phyloP scores from a whole-genome alignment of 2,113 vertebrate genomes.

The Promerops cafer region DNA sequence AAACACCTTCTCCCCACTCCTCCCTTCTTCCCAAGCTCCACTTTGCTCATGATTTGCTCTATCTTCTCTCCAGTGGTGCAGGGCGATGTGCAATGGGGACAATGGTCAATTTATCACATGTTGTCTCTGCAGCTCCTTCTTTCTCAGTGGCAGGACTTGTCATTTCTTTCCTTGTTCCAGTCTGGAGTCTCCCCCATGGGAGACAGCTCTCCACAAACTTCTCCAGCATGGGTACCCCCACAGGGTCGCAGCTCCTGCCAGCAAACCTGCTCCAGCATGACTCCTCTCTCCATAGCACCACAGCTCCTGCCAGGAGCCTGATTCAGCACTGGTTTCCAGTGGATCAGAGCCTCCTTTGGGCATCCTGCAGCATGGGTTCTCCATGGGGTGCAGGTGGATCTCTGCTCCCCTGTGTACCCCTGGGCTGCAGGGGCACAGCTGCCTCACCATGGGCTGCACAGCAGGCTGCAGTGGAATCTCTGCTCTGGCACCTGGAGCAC shows the following conservation, averaged over 20 bases:
- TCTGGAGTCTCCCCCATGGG: neutral
- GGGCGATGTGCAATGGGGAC: neutral
- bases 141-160: neutral
- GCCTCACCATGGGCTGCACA: neutral
- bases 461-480: neutral
- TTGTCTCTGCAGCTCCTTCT: neutral
- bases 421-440: neutral
- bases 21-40: neutral
- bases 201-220: neutral
- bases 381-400: no score
- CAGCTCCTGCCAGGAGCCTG: neutral
- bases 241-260: neutral
- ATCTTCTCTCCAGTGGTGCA: neutral
- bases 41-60: neutral
- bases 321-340: neutral
- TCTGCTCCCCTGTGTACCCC: neutral
- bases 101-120: neutral
- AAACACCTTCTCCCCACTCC: neutral
- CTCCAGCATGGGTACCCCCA: neutral
- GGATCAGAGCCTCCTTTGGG: neutral
- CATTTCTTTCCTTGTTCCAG: neutral
- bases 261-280: neutral
- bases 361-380: rapidly evolving
- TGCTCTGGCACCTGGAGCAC: rapidly evolving
- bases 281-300: neutral